Percentiles rank a stretch among this genome's conserved stretches.
Conservation (phyloP, 2,888 invertebrate species). For the Drosophila antonietae region DNA sequence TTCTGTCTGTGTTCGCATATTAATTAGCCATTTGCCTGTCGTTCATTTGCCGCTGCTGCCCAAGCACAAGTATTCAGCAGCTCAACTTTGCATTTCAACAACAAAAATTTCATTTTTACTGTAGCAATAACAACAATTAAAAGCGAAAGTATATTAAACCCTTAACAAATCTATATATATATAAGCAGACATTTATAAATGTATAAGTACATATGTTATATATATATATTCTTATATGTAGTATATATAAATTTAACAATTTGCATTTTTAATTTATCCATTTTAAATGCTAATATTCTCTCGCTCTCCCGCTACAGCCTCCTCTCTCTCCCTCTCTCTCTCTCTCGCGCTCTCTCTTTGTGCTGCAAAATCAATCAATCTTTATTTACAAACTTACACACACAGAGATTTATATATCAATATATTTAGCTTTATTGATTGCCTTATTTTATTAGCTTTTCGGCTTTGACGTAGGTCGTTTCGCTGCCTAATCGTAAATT, state of each 20-base stretch:
- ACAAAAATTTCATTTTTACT: constrained; percentile 44
- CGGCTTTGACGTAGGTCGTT: constrained; percentile 71
- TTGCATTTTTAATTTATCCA: constrained; percentile 30
- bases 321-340: neutral
- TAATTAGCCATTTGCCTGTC: constrained; percentile 44
- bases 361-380: constrained; percentile 18
- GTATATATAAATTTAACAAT: neutral
- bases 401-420: neutral
- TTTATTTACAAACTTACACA: constrained; percentile 7
- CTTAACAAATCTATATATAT: constrained; percentile 23
- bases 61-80: constrained; percentile 12
- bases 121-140: constrained; percentile 49
- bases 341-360: neutral
- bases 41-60: constrained; percentile 14
- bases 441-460: constrained; percentile 34
- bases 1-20: constrained; percentile 47
- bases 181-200: constrained; percentile 16
- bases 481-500: constrained; percentile 49
- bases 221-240: neutral
- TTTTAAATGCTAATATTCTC: neutral
- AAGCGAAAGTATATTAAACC: constrained; percentile 65
- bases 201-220: constrained; percentile 8
- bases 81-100: constrained; percentile 34
- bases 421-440: constrained; percentile 21
- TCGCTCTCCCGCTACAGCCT: neutral